Base-by-base conservation (phyloP, 2,113 vertebrate species). In the Percina caprodes region DNA sequence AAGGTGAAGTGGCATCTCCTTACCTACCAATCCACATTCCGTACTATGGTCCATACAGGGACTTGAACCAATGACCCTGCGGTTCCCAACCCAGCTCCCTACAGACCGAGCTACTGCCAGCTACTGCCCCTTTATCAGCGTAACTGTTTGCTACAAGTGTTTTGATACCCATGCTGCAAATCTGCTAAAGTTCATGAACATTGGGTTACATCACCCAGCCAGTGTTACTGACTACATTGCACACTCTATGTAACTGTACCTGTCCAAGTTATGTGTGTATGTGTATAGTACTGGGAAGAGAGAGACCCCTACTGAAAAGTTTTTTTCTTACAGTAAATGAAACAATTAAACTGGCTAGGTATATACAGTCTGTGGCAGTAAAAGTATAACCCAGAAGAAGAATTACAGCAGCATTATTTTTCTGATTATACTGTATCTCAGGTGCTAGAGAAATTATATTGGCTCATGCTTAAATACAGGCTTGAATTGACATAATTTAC, bases 291-390 rank as follows among this genome's bases (percentile, higher is more conserved):
- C 48, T 80, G 45, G 18, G 52, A 49, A 79, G 13, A 85, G 56
- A 69, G 82, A 60, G 82, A 85, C 79, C 72, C 68, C 82, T 82
- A 59, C 61, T 76, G 78, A 79, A 83, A 46, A 46, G 15, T 51
- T 12, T 0, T 21, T 16, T 54, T 39, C 39, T 12, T 42, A 62
- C 18, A 15, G 56, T 26, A 58, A 58, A 58, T 58, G 10, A 54
- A 54, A 54, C 39, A n/a, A n/a, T 21, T 54, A 18, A 60, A 35
- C 1, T 33, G 8, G 7, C 16, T 33, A 5, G 33, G 10, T 15
- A 24, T 9, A 24, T 33, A 35, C 26, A 60, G 30, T 60, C 16
- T 60, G 13, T 45, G 61, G 60, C 21, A n/a, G 35, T 60, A 10
- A 33, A 39, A 35, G 1, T 35, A 21, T 35, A 12, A 61, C 6